phyloP scores from a whole-genome alignment of 2,797 vertebrate genomes.

The Cetoscarus ocellatus region DNA sequence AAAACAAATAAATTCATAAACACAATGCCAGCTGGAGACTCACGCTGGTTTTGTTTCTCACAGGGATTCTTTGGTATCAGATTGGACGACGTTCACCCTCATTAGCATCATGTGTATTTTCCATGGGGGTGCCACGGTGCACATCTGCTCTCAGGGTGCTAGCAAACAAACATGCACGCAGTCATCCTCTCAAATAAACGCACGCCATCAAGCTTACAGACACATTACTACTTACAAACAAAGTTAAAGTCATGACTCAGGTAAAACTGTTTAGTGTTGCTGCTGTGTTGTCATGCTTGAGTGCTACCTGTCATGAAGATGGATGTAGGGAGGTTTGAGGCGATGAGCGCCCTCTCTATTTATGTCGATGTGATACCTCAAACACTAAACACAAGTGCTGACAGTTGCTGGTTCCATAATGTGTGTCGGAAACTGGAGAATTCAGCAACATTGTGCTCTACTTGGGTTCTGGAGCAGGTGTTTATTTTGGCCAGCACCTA shows the following conservation, averaged over 20 bases:
- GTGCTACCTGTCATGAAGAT: slow-evolving; percentile 56
- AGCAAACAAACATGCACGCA: slow-evolving; percentile 48
- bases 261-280: slow-evolving; percentile 60
- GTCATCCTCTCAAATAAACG: neutral
- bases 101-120: slow-evolving; percentile 55
- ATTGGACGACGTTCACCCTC: slow-evolving; percentile 59
- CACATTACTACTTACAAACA: slow-evolving; percentile 23
- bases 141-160: slow-evolving; percentile 41
- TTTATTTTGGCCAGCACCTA: slow-evolving; percentile 47
- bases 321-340: slow-evolving; percentile 36
- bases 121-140: slow-evolving; percentile 70
- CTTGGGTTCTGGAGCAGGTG: slow-evolving; percentile 35
- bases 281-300: slow-evolving; percentile 55
- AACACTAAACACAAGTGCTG: slow-evolving; percentile 47
- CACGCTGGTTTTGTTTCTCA: slow-evolving; percentile 60
- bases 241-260: slow-evolving; percentile 33
- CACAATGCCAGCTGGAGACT: slow-evolving; percentile 51
- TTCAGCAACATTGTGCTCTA: slow-evolving; percentile 38
- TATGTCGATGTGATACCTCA: slow-evolving; percentile 22
- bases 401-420: slow-evolving; percentile 31
- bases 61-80: slow-evolving; percentile 58
- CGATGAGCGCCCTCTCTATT: slow-evolving; percentile 25
- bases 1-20: slow-evolving; percentile 31
- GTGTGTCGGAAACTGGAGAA: slow-evolving; percentile 30
- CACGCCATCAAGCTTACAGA: slow-evolving; percentile 12